Percentiles rank a stretch among this genome's conserved stretches.
phyloP scores from a whole-genome alignment of 1,140 invertebrate genomes.

The Phenacoccus solenopsis region DNA sequence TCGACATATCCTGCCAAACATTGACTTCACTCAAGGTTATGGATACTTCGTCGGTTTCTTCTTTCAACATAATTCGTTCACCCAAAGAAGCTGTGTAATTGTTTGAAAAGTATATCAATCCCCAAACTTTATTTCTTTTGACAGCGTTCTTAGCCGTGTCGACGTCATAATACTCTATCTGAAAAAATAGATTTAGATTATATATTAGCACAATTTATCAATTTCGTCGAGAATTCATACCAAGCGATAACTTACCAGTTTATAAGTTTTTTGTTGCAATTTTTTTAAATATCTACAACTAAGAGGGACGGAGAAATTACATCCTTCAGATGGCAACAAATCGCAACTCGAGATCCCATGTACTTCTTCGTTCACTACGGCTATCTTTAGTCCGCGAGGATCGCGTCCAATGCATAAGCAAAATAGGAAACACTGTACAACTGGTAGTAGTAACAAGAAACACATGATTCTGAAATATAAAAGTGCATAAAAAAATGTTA shows the following conservation, averaged over 20 bases:
- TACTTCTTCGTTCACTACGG: constrained; percentile 40
- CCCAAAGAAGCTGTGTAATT: constrained; percentile 61
- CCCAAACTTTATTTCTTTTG: constrained; percentile 46
- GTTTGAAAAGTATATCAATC: constrained; percentile 51
- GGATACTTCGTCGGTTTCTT: constrained; percentile 35
- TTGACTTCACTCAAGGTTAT: constrained; percentile 45
- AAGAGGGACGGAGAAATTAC: constrained; percentile 45
- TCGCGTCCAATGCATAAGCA: constrained; percentile 45
- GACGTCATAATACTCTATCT: constrained; percentile 42
- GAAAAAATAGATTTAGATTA: constrained; percentile 22
- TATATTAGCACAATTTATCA: neutral
- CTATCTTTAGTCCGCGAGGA: constrained; percentile 41
- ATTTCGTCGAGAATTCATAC: neutral
- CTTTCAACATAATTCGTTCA: constrained; percentile 41
- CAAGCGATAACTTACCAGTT: constrained; percentile 21
- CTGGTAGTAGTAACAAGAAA: constrained; percentile 47
- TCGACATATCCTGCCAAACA: constrained; percentile 64
- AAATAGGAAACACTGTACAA: constrained; percentile 48
- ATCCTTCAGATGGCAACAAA: constrained; percentile 38
- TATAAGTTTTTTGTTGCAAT: constrained; percentile 40
- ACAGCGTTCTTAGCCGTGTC: constrained; percentile 47
- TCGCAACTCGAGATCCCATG: constrained; percentile 27
- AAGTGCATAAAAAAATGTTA: neutral
- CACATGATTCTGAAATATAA: constrained; percentile 39
- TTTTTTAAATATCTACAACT: constrained; percentile 64